phyloP scores from a whole-genome alignment of 2,797 vertebrate species.

The Hydrophis major region DNA sequence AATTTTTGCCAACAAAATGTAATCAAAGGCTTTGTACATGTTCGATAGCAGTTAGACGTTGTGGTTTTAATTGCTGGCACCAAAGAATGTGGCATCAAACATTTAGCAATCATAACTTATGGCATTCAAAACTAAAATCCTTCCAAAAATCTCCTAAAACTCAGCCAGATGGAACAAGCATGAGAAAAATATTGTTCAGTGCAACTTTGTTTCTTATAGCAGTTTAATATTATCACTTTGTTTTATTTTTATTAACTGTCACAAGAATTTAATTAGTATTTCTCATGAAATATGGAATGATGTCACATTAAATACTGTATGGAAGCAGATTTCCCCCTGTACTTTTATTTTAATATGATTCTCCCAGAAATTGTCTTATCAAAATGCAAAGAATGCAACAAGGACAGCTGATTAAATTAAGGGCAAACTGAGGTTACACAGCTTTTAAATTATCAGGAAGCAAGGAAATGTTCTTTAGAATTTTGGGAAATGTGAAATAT shows the following conservation, averaged over 20 bases:
- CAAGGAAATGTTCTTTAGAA: background rate
- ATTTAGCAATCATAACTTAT: background rate
- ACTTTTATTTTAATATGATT: slow-evolving; percentile 17
- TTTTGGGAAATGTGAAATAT: background rate
- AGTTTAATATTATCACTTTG: background rate
- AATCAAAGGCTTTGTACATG: slow-evolving; percentile 25
- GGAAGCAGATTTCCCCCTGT: background rate
- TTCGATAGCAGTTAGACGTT: slow-evolving; percentile 17
- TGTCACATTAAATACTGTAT: slow-evolving; percentile 12
- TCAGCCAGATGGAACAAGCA: background rate
- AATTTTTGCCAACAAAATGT: slow-evolving; percentile 11
- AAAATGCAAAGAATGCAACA: background rate
- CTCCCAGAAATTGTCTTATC: background rate
- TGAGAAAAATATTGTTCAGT: background rate
- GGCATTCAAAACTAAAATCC: background rate
- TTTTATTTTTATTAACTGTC: background rate
- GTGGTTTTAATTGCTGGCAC: slow-evolving; percentile 6
- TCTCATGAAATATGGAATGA: slow-evolving; percentile 4
- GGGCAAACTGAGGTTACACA: background rate
- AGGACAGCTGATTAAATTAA: background rate
- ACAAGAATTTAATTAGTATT: slow-evolving; percentile 19
- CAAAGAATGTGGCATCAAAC: slow-evolving; percentile 18
- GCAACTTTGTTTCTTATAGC: slow-evolving; percentile 8
- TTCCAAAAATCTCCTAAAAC: background rate
- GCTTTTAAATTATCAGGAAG: slow-evolving; percentile 1